A percentile compares a stretch with the other conserved stretches of the same genome.
Evolutionary conservation across 2,113 vertebrate genomes (phyloP).

Genomic region (Mesembrinibis cayennensis): DNA sequence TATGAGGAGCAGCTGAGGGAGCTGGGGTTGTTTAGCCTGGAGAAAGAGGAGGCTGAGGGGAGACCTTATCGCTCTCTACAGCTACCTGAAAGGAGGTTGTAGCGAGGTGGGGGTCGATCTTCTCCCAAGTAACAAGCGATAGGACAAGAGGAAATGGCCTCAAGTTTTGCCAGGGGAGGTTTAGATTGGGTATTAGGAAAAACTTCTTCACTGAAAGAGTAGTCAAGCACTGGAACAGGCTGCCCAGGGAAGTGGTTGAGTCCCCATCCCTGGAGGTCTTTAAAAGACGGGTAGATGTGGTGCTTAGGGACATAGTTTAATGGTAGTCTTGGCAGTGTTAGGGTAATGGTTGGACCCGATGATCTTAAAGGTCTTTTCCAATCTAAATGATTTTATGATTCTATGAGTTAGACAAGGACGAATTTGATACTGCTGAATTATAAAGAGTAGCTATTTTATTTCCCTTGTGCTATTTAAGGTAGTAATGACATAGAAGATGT

Average conservation of each 20-base stretch:
- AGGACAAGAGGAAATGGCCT: too few relatives aligned
- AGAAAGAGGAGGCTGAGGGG: neutral
- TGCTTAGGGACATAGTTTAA: neutral
- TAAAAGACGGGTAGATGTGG: too few relatives aligned
- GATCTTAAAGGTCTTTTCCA: neutral
- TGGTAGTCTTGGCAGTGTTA: neutral
- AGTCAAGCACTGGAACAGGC: too few relatives aligned
- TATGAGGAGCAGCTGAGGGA: neutral
- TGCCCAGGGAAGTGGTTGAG: too few relatives aligned
- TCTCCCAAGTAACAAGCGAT: too few relatives aligned
- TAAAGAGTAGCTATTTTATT: neutral
- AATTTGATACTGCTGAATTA: neutral
- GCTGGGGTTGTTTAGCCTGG: neutral
- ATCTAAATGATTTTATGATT: neutral
- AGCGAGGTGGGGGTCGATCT: too few relatives aligned
- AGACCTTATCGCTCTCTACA: neutral
- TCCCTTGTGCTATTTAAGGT: neutral
- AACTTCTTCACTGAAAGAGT: too few relatives aligned
- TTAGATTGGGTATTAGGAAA: too few relatives aligned
- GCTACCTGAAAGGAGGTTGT: too few relatives aligned
- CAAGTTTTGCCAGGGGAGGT: too few relatives aligned
- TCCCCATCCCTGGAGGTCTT: too few relatives aligned
- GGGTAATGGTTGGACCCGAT: neutral
- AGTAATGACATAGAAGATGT: neutral
- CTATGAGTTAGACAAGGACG: neutral